phyloP scores from a whole-genome alignment of 1,140 invertebrate species.

The Saxidomus purpurata region DNA sequence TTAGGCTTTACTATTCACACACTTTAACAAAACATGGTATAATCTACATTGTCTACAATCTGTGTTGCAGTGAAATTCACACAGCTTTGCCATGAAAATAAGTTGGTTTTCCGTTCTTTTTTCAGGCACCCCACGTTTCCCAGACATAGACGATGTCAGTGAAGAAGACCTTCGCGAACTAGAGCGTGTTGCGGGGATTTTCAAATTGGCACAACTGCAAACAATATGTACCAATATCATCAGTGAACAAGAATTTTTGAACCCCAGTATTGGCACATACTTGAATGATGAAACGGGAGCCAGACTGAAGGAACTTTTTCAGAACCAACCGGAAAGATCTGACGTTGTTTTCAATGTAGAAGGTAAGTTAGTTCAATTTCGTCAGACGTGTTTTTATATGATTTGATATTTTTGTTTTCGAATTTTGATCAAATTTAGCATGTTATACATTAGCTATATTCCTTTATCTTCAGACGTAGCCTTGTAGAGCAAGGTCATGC shows the following conservation, averaged over 20 bases:
- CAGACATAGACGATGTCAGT: constrained; percentile 64
- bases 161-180: constrained; percentile 76
- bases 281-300: constrained; percentile 82
- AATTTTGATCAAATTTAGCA: no score
- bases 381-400: no score
- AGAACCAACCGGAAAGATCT: constrained; percentile 77
- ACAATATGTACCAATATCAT: constrained; percentile 81
- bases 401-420: no score
- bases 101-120: no score
- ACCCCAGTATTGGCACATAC: constrained; percentile 85
- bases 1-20: no score
- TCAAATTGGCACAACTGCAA: constrained; percentile 76
- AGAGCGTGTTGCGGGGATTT: constrained; percentile 75
- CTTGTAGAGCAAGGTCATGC: no score
- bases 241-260: constrained; percentile 83
- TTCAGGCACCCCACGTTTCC: constrained; percentile 79
- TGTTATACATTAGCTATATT: no score
- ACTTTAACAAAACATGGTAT: no score
- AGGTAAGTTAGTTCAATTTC: constrained; percentile 67
- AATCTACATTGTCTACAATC: no score
- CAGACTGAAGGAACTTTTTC: constrained; percentile 81
- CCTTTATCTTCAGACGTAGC: no score
- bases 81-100: no score
- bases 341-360: constrained; percentile 82
- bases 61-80: no score